These are phyloP conservation scores for Cryptoprocta ferox DNA, from an alignment of 2,797 vertebrate species.

Conservation along the genomic window DNA sequence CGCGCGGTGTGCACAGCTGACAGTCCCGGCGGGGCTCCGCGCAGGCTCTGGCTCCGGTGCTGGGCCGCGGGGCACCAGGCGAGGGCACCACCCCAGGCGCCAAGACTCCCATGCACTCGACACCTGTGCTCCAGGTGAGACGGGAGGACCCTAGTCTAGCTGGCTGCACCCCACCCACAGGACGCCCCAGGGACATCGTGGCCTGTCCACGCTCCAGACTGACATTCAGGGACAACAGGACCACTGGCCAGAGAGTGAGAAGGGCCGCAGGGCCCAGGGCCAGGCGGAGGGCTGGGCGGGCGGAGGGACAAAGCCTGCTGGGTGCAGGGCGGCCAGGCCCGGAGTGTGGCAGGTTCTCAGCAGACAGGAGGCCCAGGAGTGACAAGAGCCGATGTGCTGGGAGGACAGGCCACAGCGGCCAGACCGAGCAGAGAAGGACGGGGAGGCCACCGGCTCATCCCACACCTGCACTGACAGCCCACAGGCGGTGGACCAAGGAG, in stretches of 20 bases:
- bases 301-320: not conserved
- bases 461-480: accelerated
- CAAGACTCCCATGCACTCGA: accelerated
- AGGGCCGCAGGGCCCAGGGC: not conserved
- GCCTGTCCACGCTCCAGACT: not conserved
- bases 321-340: not conserved
- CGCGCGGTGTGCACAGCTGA: accelerated
- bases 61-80: accelerated
- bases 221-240: not conserved
- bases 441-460: not conserved
- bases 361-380: not conserved
- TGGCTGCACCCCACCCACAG: accelerated
- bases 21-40: accelerated
- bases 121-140: too few relatives aligned
- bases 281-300: not conserved
- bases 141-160: not conserved
- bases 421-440: not conserved
- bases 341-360: not conserved
- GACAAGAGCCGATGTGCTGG: accelerated
- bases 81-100: too few relatives aligned
- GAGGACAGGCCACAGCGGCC: not conserved
- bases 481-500: accelerated
- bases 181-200: not conserved
- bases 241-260: not conserved
- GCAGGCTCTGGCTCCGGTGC: accelerated